Conservation (phyloP, 2,888 invertebrate genomes). For the Serripes groenlandicus region DNA sequence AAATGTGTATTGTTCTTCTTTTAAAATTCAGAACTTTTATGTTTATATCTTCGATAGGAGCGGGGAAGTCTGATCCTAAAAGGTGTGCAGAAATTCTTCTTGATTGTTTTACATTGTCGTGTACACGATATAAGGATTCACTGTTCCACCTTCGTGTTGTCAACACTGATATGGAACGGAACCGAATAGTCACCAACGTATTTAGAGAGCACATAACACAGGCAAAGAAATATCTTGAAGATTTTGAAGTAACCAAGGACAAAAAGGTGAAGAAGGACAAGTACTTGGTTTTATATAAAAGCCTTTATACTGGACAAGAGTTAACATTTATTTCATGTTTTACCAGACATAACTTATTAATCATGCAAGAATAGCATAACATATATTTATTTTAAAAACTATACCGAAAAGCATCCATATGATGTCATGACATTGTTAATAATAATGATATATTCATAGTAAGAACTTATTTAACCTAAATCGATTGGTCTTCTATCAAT, state of each 20-base stretch:
- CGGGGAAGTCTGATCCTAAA: conserved; percentile 8
- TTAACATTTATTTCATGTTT: not conserved
- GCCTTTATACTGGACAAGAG: not conserved
- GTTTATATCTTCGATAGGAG: not conserved
- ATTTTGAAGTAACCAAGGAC: not conserved
- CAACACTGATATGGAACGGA: not conserved
- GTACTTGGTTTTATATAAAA: not conserved
- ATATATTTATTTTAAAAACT: too few relatives aligned
- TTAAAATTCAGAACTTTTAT: too few relatives aligned
- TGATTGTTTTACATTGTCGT: not conserved
- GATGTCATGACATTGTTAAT: too few relatives aligned
- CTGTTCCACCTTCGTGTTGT: not conserved
- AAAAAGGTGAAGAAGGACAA: not conserved
- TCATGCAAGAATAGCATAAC: too few relatives aligned
- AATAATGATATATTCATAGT: too few relatives aligned
- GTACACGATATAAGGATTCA: not conserved
- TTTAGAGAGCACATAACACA: not conserved
- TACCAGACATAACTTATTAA: not conserved
- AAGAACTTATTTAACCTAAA: too few relatives aligned
- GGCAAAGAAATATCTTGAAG: not conserved
- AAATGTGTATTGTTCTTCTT: too few relatives aligned
- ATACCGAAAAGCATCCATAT: too few relatives aligned
- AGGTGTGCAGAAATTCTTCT: not conserved
- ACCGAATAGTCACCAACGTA: not conserved
- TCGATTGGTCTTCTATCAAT: too few relatives aligned